These are phyloP conservation scores for Periplaneta americana DNA, from an alignment of 1,140 invertebrate genomes.

Conservation along the genomic window DNA sequence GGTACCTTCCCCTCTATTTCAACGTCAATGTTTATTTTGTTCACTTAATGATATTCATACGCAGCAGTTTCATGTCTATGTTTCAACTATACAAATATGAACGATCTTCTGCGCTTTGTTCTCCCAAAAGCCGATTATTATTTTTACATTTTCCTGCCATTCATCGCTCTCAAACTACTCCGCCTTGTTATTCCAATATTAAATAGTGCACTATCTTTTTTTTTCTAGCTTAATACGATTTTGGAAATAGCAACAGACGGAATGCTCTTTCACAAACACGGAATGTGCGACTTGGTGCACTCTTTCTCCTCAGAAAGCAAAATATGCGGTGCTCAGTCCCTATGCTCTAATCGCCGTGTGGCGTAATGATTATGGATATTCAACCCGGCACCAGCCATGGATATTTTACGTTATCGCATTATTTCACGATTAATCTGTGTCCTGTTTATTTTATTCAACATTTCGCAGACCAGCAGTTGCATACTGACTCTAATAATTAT, in stretches of 20 bases:
- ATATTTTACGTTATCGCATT: background rate
- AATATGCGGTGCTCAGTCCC: background rate
- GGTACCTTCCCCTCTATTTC: too few species aligned
- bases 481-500: background rate
- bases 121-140: too few species aligned
- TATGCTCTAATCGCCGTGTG: background rate
- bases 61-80: background rate
- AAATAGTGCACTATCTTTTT: too few species aligned
- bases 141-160: too few species aligned
- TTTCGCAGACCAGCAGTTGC: background rate
- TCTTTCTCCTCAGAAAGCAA: background rate
- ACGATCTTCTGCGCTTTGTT: too few species aligned
- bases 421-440: background rate
- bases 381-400: background rate
- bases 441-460: background rate
- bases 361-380: background rate
- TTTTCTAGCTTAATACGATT: too few species aligned
- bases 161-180: too few species aligned
- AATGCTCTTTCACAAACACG: too few species aligned
- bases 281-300: background rate
- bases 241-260: too few species aligned
- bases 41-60: too few species aligned
- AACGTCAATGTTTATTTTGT: too few species aligned
- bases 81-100: background rate
- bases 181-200: too few species aligned